Evolutionary conservation across 2,797 vertebrate genomes (phyloP), one percentile per base, ranked within the genome.

Genomic region (Helarctos malayanus): DNA sequence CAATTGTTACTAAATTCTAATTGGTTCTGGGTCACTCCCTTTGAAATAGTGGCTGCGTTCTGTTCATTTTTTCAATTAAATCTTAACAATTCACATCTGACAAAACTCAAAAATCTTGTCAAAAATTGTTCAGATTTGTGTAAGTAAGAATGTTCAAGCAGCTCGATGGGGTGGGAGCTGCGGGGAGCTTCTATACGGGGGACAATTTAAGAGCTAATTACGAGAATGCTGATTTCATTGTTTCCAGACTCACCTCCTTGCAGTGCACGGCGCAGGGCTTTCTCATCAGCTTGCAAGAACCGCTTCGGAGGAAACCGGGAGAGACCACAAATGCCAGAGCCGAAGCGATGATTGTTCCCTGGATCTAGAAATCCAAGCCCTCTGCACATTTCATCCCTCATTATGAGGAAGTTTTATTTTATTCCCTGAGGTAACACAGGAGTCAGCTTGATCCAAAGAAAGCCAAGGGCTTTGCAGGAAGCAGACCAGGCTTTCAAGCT

Each of bases 41-140:
- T 98, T 98, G 97, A 98, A 98, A 98, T 98, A 97, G 97, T 96
- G 97, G 98, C 98, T 98, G 98, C 98, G 98, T 98, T 98, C 98
- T 97, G 98, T 98, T 98, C 99, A 99, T 99, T 99, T 99, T 98
- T 99, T 98, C 99, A 99, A 99, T 99, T 99, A 99, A 99, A 99
- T 98, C 99, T 98, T 98, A 98, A 99, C 99, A 98, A 99, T 98
- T 98, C 98, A 98, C 98, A 98, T 97, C 98, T 99, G 99, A 99
- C 99, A 99, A 98, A 99, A 98, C 98, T 98, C 98, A 97, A 98
- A 97, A 97, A 98, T 98, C 99, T 98, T 99, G 98, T 99, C 98
- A 98, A 98, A 98, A 98, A 98, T 98, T 21, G 82, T 99, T 99
- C 98, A 38, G 97, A 98, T 98, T 98, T 98, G 98, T 98, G 97